Conservation (phyloP, 2,113 vertebrate genomes). For the Cairina moschata region DNA sequence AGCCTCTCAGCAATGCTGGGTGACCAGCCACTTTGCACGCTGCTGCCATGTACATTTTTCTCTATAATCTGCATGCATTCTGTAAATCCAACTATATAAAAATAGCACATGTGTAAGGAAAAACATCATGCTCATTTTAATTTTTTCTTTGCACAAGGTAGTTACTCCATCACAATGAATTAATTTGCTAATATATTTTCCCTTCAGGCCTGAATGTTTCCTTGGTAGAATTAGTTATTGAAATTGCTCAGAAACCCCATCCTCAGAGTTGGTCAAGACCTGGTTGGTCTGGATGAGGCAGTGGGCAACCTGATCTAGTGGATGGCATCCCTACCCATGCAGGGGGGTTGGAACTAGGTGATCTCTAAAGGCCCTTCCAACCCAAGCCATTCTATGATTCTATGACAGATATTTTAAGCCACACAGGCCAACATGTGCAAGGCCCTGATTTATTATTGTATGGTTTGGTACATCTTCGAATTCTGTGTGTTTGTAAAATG, state of each 20-base stretch:
- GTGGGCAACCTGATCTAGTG: no score
- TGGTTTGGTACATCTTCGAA: not conserved
- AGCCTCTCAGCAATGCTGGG: not conserved
- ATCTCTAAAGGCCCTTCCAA: no score
- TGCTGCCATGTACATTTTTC: not conserved
- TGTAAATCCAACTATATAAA: not conserved
- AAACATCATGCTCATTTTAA: not conserved
- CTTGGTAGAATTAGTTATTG: slow-evolving; percentile 2
- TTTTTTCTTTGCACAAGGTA: not conserved
- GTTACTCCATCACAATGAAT: not conserved
- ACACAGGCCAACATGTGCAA: not conserved
- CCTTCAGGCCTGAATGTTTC: not conserved
- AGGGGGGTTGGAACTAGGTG: no score
- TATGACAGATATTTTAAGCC: not conserved
- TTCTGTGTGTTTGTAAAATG: slow-evolving; percentile 3
- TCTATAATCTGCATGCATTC: not conserved
- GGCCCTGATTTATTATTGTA: not conserved
- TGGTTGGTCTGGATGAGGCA: no score
- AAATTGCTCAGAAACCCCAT: not conserved
- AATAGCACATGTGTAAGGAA: not conserved
- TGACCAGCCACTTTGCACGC: not conserved
- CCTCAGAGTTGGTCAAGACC: no score
- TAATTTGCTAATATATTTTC: slow-evolving; percentile 18
- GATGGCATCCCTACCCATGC: no score
- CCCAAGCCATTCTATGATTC: no score